Evolutionary conservation across 1,140 invertebrate species (phyloP).

Genomic region (Rhyzopertha dominica): DNA sequence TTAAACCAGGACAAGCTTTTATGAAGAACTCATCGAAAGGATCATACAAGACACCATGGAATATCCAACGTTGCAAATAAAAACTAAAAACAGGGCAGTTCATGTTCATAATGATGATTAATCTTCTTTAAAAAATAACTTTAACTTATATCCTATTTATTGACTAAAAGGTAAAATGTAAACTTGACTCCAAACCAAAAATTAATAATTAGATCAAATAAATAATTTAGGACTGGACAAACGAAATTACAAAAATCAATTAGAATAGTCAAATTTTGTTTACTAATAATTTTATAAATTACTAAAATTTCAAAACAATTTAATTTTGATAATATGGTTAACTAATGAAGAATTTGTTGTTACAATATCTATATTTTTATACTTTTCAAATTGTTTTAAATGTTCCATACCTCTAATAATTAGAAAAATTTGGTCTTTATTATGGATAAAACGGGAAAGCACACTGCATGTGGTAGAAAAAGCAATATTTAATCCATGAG

Average conservation of each 20-base stretch:
- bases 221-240: background rate
- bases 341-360: no score
- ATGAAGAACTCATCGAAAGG: slow-evolving; percentile 43
- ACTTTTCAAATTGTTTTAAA: no score
- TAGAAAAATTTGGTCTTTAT: no score
- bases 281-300: slow-evolving; percentile 12
- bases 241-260: background rate
- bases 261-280: slow-evolving; percentile 6
- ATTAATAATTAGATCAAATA: slow-evolving; percentile 8
- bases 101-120: no score
- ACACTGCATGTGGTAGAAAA: no score
- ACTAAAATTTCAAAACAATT: slow-evolving; percentile 22
- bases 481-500: no score
- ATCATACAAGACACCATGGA: slow-evolving; percentile 41
- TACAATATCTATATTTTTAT: no score
- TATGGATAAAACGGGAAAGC: no score
- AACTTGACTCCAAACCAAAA: slow-evolving; percentile 11
- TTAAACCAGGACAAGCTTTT: slow-evolving; percentile 31
- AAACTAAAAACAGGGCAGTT: slow-evolving; percentile 19
- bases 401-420: no score
- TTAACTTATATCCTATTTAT: no score
- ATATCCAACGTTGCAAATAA: slow-evolving; percentile 42
- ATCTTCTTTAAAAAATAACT: no score
- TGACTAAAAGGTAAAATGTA: background rate
- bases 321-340: slow-evolving; percentile 15